Base-by-base conservation (phyloP, 1,140 invertebrate genomes). In the Drosophila mojavensis region DNA sequence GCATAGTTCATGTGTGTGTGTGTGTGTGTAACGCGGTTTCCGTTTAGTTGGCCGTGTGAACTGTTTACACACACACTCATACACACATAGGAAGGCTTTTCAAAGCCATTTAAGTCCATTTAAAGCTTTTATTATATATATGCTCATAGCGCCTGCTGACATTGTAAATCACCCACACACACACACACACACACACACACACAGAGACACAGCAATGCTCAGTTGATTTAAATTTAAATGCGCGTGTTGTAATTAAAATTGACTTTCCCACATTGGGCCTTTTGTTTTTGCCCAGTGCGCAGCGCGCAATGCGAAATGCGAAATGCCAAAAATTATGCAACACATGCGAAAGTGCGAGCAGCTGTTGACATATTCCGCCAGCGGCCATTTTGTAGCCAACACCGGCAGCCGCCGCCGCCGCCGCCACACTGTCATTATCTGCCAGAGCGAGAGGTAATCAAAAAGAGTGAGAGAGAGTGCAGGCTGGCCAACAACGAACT, bases 11-110 rank as follows among this genome's bases (percentile, higher is more conserved):
- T 33, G 33, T 13, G 26, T 10, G 30, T 43, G 30, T 54, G 59
- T 17, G 36, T 56, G 50, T 70, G 45, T 62, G 58, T 24, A 60
- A 53, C 58, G 60, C 62, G 68, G 78, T 55, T 89, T 83, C 79
- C 83, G 69, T 89, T 83, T 83, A 80, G 77, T 65, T 89, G 84
- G 84, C 78, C 84, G 80, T 89, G 80, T 89, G 71, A 89, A 89
- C 84, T 84, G 89, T 89, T 89, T 84, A 80, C 78, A 76, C 41
- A 43, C 58, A 75, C 54, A 59, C 13, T 30, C 41, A 53, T 17
- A 45, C 55, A 51, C 59, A 64, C 33, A 48, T 45, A 47, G 55
- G 28, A 13, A 60, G 30, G 15, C 43, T 17, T 62, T 74, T 79
- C 77, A 78, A 78, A 79, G 77, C 60, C 59, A 39, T 51, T 66